These are phyloP conservation scores for Phaenicophaeus curvirostris DNA, from an alignment of 2,797 vertebrate genomes.

Conservation along the genomic window DNA sequence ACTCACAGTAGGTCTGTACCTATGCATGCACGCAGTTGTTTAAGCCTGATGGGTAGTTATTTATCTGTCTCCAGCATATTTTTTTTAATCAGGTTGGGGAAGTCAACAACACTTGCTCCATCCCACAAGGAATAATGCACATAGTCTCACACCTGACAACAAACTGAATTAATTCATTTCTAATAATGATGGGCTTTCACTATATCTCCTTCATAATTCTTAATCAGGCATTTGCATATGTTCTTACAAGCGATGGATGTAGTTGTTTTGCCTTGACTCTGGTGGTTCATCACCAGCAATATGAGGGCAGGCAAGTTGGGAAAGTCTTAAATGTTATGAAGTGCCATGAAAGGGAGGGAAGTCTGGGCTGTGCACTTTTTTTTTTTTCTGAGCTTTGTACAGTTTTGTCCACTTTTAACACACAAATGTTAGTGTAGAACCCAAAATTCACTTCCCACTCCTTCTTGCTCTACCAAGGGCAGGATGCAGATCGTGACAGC, in stretches of 20 bases:
- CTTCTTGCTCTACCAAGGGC: background rate
- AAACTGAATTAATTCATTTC: background rate
- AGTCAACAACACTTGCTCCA: background rate
- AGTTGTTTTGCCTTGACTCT: background rate
- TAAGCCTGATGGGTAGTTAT: background rate
- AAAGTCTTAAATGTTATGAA: background rate
- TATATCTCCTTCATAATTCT: background rate
- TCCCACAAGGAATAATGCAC: background rate
- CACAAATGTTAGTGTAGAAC: background rate
- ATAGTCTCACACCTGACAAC: background rate
- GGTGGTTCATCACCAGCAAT: background rate
- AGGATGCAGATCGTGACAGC: background rate
- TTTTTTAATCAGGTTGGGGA: background rate
- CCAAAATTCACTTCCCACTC: background rate
- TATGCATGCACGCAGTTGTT: rapidly evolving
- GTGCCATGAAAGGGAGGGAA: background rate
- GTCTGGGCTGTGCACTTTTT: background rate
- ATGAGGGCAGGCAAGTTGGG: background rate
- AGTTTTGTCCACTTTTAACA: background rate
- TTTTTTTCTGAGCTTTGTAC: too few species aligned
- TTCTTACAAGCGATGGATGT: background rate
- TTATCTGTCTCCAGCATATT: rapidly evolving
- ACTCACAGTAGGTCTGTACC: background rate
- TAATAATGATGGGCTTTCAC: background rate
- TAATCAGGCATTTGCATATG: background rate